Evolutionary conservation across 2,888 invertebrate genomes (phyloP).

Genomic region (Drosophila paranaensis): DNA sequence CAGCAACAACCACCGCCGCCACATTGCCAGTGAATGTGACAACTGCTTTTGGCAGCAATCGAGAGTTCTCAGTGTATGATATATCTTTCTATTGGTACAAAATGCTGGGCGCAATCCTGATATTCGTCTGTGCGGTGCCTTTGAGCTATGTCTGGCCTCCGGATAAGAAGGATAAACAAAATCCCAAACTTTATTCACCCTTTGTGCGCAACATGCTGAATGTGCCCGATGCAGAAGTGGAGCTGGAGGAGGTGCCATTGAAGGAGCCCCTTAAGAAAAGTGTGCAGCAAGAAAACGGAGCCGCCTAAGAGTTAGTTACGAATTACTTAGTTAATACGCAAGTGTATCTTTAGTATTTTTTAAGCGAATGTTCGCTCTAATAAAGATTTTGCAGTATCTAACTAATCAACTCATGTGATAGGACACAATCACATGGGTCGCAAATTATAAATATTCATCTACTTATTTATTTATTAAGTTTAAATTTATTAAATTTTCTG

Average conservation of each 20-base stretch:
- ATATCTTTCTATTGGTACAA: slow-evolving; percentile 88
- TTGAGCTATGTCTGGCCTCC: slow-evolving; percentile 86
- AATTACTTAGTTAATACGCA: slow-evolving; percentile 26
- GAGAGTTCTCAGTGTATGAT: slow-evolving; percentile 85
- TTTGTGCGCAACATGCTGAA: slow-evolving; percentile 68
- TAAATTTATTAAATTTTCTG: too few relatives aligned
- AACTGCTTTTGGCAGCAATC: slow-evolving; percentile 67
- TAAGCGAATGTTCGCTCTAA: slow-evolving; percentile 43
- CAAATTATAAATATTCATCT: too few relatives aligned
- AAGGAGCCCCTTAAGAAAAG: slow-evolving; percentile 40
- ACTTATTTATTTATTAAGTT: too few relatives aligned
- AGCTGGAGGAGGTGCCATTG: slow-evolving; percentile 68
- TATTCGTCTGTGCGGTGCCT: slow-evolving; percentile 86
- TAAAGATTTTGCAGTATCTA: too few relatives aligned
- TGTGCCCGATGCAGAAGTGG: slow-evolving; percentile 17
- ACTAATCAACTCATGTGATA: too few relatives aligned
- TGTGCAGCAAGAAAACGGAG: slow-evolving; percentile 25
- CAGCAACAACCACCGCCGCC: slow-evolving; percentile 11
- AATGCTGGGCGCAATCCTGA: slow-evolving; percentile 85
- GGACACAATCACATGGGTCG: too few relatives aligned
- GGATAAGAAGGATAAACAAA: slow-evolving; percentile 67
- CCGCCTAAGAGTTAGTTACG: background rate
- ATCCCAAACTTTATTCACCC: slow-evolving; percentile 81
- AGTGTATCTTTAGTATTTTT: slow-evolving; percentile 70
- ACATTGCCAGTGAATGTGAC: slow-evolving; percentile 32